These are phyloP conservation scores for Puntigrus tetrazona DNA, from an alignment of 2,113 vertebrate genomes.

Conservation along the genomic window DNA sequence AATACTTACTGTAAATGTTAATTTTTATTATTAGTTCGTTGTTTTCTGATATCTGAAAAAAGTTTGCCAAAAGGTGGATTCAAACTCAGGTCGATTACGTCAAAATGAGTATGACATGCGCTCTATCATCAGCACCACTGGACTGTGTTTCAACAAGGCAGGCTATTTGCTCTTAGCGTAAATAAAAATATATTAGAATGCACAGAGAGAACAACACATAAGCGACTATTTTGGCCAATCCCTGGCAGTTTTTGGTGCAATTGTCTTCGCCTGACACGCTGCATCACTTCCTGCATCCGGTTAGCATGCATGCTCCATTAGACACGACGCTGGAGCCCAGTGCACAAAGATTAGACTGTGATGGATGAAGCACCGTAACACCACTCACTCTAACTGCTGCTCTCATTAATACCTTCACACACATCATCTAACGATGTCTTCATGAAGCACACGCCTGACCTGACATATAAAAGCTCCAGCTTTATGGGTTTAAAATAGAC, in stretches of 20 bases:
- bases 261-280: not conserved
- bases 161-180: no score
- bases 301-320: not conserved
- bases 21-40: no score
- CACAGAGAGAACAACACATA: not conserved
- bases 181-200: not conserved
- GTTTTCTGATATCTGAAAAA: no score
- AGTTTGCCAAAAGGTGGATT: no score
- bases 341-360: not conserved
- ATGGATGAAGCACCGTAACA: not conserved
- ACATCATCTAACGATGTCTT: not conserved
- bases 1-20: no score
- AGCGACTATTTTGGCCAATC: not conserved
- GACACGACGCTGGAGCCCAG: not conserved
- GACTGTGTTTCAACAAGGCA: no score
- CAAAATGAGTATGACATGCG: no score
- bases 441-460: not conserved
- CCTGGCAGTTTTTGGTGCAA: not conserved
- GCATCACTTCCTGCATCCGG: not conserved
- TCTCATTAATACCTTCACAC: slow-evolving; percentile 15
- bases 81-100: no score
- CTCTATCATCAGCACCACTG: no score
- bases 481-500: slow-evolving; percentile 29
- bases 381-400: not conserved
- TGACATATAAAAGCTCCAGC: slow-evolving; percentile 10